These are phyloP conservation scores for Chauna torquata DNA, from an alignment of 2,113 vertebrate genomes.

Conservation along the genomic window DNA sequence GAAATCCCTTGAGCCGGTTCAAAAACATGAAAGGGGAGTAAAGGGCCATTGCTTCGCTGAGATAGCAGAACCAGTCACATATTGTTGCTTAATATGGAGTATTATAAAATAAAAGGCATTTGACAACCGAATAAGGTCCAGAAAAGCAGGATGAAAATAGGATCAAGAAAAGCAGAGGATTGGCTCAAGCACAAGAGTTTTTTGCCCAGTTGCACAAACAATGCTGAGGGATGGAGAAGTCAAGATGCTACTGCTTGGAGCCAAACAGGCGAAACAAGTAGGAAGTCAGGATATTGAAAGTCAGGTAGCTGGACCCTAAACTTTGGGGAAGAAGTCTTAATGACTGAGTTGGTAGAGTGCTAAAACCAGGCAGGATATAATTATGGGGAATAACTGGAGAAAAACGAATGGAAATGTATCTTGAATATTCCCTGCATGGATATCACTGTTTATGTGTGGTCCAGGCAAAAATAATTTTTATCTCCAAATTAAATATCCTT, in stretches of 20 bases:
- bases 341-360: neutral
- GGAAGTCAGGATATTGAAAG: neutral
- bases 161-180: neutral
- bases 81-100: neutral
- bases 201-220: neutral
- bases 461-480: neutral
- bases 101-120: neutral
- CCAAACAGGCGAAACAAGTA: neutral
- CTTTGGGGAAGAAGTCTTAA: neutral
- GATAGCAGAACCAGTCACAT: neutral
- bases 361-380: neutral
- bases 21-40: neutral
- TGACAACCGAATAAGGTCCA: neutral
- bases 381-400: neutral
- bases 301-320: neutral
- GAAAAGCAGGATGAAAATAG: neutral
- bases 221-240: neutral
- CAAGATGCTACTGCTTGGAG: neutral
- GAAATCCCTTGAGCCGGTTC: neutral
- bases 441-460: neutral
- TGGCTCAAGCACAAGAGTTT: neutral
- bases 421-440: neutral
- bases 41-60: neutral
- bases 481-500: neutral
- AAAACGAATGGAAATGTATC: neutral